Evolutionary conservation across 2,113 vertebrate genomes (phyloP).

Genomic region (Dicrurus megarhynchus): DNA sequence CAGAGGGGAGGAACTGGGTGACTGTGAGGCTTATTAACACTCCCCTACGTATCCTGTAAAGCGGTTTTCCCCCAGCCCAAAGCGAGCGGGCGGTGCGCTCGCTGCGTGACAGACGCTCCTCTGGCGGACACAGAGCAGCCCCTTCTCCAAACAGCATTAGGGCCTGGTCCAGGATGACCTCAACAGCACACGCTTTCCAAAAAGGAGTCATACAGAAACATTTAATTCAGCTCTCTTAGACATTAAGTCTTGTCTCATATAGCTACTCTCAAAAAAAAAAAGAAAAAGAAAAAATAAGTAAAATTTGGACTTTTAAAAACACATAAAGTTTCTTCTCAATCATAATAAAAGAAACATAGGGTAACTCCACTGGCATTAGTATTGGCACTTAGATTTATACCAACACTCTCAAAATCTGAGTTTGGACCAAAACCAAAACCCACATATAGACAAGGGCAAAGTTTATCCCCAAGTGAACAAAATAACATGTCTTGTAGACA

Average conservation of each 20-base stretch:
- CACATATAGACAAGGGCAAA: not conserved
- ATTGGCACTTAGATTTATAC: not conserved
- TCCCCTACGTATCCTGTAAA: not conserved
- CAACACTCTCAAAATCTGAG: not conserved
- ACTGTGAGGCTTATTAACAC: not conserved
- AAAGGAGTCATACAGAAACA: not conserved
- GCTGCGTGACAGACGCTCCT: not conserved
- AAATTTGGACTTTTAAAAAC: not conserved
- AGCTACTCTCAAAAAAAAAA: not conserved
- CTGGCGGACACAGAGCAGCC: not conserved
- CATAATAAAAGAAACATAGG: not conserved
- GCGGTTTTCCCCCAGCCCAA: not conserved
- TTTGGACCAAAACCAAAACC: not conserved
- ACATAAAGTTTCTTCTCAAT: not conserved
- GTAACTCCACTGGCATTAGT: not conserved
- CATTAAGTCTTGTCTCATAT: not conserved
- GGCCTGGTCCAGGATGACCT: not conserved
- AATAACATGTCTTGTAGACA: slow-evolving; percentile 23
- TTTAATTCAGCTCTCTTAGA: not conserved
- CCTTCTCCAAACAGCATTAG: not conserved
- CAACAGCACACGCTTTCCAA: not conserved
- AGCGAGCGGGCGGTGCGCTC: not conserved
- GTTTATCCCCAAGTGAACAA: slow-evolving; percentile 1
- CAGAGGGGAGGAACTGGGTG: not conserved
- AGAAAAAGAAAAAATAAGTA: not conserved